Evolutionary conservation across 2,888 invertebrate species (phyloP).

Genomic region (Trilocha varians): DNA sequence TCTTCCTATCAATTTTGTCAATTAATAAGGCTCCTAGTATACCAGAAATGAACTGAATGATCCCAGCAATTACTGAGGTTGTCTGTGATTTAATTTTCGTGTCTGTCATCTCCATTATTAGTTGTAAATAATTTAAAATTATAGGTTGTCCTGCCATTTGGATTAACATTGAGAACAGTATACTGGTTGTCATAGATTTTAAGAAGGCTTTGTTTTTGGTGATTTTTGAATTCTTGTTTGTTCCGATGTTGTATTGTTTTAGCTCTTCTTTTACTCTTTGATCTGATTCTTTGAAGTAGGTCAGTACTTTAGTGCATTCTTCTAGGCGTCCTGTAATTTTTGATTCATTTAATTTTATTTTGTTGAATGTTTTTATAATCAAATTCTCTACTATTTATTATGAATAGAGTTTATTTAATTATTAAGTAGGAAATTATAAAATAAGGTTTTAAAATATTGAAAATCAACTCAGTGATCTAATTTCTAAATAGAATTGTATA

Average conservation of each 20-base stretch:
- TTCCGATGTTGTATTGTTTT: constrained; percentile 5
- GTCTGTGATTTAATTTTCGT: constrained; percentile 10
- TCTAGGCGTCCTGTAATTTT: constrained; percentile 5
- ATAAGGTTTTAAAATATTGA: too few relatives aligned
- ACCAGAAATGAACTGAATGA: constrained; percentile 10
- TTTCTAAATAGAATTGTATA: too few relatives aligned
- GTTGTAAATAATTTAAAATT: constrained; percentile 9
- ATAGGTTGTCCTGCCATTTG: constrained; percentile 11
- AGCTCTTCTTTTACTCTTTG: constrained; percentile 9
- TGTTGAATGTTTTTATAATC: too few relatives aligned
- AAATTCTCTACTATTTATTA: too few relatives aligned
- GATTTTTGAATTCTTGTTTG: too few relatives aligned
- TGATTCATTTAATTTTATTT: background rate
- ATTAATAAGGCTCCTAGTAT: constrained; percentile 8
- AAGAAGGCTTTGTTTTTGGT: too few relatives aligned
- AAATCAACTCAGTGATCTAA: too few relatives aligned
- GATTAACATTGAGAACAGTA: constrained; percentile 2
- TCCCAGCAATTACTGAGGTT: constrained; percentile 11
- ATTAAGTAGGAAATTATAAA: too few relatives aligned
- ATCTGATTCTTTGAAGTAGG: constrained; percentile 6
- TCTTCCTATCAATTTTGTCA: constrained; percentile 14
- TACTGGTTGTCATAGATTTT: too few relatives aligned
- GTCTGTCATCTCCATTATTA: constrained; percentile 10
- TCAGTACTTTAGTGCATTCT: constrained; percentile 10
- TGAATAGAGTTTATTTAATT: too few relatives aligned